Evolutionary conservation across 2,797 vertebrate species (phyloP).

Genomic region (Vultur gryphus): DNA sequence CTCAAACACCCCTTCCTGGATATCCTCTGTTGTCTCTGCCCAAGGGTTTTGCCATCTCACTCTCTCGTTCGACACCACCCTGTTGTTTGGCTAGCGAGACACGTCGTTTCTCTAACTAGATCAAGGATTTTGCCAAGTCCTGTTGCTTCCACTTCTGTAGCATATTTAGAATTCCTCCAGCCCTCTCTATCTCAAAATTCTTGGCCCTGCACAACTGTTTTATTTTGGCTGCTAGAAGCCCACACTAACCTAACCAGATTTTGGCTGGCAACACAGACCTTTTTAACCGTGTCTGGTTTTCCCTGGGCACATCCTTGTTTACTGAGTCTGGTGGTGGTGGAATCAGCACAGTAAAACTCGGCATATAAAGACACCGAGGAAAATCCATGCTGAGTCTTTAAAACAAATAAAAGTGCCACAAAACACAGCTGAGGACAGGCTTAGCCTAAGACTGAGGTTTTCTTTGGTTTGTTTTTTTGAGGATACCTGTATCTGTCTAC

Average conservation of each 20-base stretch:
- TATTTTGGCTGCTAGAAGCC: conserved; percentile 52
- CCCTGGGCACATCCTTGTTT: conserved; percentile 41
- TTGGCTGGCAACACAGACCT: conserved; percentile 10
- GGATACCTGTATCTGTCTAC: background rate
- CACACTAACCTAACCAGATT: conserved; percentile 37
- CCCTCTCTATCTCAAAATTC: conserved; percentile 35
- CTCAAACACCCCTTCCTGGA: conserved; percentile 19
- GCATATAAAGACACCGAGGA: background rate
- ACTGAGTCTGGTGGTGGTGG: conserved; percentile 2
- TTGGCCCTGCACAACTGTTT: conserved; percentile 42
- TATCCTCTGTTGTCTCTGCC: conserved; percentile 30
- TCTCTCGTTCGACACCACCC: conserved; percentile 35
- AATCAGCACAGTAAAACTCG: background rate
- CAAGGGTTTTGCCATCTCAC: conserved; percentile 35
- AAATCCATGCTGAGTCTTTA: background rate
- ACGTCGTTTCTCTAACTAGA: background rate
- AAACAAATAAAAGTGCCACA: conserved; percentile 23
- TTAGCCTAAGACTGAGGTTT: background rate
- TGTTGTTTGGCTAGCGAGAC: background rate
- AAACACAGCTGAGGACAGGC: conserved; percentile 14
- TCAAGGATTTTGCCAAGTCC: conserved; percentile 57
- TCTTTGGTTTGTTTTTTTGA: background rate
- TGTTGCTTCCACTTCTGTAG: conserved; percentile 58
- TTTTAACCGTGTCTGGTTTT: conserved; percentile 40
- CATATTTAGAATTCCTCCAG: conserved; percentile 57